Evolutionary conservation across 2,797 vertebrate species (phyloP).

Genomic region (Natrix natrix): DNA sequence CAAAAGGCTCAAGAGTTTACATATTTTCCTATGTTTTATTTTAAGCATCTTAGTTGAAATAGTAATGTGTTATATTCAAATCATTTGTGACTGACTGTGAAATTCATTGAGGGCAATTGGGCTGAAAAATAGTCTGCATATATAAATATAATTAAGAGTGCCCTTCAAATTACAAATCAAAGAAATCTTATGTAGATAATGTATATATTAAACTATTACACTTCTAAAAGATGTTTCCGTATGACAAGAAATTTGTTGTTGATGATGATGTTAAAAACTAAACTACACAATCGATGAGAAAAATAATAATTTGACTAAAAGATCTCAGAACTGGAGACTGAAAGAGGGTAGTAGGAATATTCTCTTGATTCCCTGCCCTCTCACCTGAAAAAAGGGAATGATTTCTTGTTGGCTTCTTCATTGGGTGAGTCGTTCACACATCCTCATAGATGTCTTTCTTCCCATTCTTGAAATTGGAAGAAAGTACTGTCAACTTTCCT

Average conservation of each 20-base stretch:
- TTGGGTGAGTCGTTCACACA: background rate
- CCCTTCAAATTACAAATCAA: conserved; percentile 48
- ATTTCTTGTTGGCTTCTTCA: background rate
- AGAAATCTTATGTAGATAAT: conserved; percentile 46
- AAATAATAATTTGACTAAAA: background rate
- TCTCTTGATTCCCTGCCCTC: background rate
- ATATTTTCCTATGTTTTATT: background rate
- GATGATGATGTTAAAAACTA: conserved; percentile 30
- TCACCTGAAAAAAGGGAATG: background rate
- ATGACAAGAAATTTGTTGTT: conserved; percentile 30
- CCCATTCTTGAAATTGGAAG: background rate
- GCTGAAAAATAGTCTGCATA: background rate
- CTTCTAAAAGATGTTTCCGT: conserved; percentile 50
- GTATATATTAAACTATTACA: conserved; percentile 43
- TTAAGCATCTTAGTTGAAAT: background rate
- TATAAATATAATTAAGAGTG: conserved; percentile 23
- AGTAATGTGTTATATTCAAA: background rate
- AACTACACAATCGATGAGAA: conserved; percentile 36
- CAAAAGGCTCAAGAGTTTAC: background rate
- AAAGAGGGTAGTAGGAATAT: background rate
- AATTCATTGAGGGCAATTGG: background rate
- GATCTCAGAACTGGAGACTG: background rate
- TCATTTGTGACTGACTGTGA: background rate
- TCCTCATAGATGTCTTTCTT: background rate
- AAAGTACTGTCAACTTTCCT: background rate